Evolutionary conservation across 2,888 invertebrate genomes (phyloP), one percentile per base, ranked within the genome.

Genomic region (Synergus umbraculus): DNA sequence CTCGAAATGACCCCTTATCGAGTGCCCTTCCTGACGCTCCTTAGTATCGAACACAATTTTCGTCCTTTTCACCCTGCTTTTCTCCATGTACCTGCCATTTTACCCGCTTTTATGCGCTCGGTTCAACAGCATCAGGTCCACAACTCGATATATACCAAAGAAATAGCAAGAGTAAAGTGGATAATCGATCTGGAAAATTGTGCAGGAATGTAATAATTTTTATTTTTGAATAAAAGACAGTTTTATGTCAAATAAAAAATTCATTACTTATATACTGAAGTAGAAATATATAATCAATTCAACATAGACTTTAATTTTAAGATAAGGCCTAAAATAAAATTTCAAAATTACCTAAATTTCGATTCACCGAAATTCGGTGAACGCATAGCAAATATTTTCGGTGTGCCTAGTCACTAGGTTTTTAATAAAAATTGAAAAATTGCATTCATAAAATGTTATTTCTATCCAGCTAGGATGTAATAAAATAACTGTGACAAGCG

Each of bases 1-100:
- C 81, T 41, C 15, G 76, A 22, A 86, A 85, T 81, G 83, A 85
- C 77, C 83, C 79, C 83, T 84, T 83, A 86, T 86, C 84, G 86
- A 86, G 85, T 85, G 81, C 82, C 83, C 83, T 83, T 82, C 64
- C 79, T 77, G 37, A 69, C 65, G 73, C 67, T 78, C 77, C 15
- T 49, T 37, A n/a, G 54, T 54, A 58, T 73, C n/a, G n/a, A 73
- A 73, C 54, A 73, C 73, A 54, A 54, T 73, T 73, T 73, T 73
- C 54, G 41, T 73, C 54, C 73, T 49, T 73, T 73, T 54, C 22
- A 49, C 7, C 44, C 46, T 46, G 29, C 67, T 22, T 46, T 44
- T 41, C 73, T 58, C 9, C 12, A 73, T 54, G 49, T 69, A 29
- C 73, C 22, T 22, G 67, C 44, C 22, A 67, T 46, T 67, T 67